Percentiles rank a stretch among this genome's conserved stretches.
These are phyloP conservation scores for Epinotia ramella DNA, from an alignment of 2,888 invertebrate genomes.

Conservation along the genomic window DNA sequence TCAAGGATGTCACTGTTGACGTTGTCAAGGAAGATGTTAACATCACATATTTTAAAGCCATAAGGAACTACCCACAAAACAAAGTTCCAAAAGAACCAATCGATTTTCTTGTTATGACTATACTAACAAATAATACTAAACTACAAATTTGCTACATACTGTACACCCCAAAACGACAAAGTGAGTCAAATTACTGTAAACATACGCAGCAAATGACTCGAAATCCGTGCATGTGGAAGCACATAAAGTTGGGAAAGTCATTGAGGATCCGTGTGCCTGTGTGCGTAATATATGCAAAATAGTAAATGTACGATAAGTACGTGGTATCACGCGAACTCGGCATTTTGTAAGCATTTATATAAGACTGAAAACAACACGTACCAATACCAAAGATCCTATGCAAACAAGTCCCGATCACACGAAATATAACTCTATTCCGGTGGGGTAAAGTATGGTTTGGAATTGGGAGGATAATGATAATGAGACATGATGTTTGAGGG, in stretches of 20 bases:
- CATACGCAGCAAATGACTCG: conserved; percentile 27
- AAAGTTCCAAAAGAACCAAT: no score
- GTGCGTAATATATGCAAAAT: conserved; percentile 81
- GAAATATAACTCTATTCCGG: conserved; percentile 50
- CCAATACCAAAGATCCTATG: conserved; percentile 54
- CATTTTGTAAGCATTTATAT: conserved; percentile 83
- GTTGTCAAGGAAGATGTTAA: no score
- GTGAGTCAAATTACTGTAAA: conserved; percentile 23
- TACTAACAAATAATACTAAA: not conserved
- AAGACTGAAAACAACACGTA: conserved; percentile 60
- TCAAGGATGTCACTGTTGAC: no score
- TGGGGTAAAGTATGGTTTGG: conserved; percentile 55
- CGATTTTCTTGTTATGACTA: no score
- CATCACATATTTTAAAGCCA: no score
- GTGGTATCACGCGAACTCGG: conserved; percentile 77
- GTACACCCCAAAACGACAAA: not conserved
- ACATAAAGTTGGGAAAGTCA: conserved; percentile 43
- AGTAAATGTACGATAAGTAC: conserved; percentile 77
- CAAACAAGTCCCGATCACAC: conserved; percentile 33
- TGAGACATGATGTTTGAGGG: conserved; percentile 51
- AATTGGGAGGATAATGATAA: conserved; percentile 31
- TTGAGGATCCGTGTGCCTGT: conserved; percentile 50
- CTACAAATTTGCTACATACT: not conserved
- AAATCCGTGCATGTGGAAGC: conserved; percentile 35
- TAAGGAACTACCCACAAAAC: no score